phyloP scores from a whole-genome alignment of 2,888 invertebrate species.

The Muschampia staudingeri region DNA sequence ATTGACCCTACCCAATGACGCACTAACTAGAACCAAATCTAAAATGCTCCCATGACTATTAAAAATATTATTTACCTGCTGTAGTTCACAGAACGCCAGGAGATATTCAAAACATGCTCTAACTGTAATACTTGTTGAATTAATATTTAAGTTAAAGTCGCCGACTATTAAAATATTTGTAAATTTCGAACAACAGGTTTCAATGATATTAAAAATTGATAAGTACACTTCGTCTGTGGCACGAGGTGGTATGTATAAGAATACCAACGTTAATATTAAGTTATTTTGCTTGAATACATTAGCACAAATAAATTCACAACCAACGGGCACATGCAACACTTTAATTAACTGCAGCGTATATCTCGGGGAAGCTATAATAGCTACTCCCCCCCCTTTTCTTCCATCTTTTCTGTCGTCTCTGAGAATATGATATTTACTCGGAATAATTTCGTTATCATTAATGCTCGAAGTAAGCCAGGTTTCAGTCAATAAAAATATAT shows the following conservation, averaged over 20 bases:
- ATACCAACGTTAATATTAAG: no score
- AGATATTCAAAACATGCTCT: not conserved
- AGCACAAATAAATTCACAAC: no score
- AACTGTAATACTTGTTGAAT: not conserved
- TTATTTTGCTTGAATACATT: no score
- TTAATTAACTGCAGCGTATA: no score
- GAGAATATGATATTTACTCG: not conserved
- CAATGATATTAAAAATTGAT: not conserved
- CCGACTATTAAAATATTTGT: not conserved
- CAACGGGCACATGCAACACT: no score
- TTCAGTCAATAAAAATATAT: not conserved
- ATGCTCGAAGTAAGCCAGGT: not conserved
- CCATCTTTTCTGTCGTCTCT: not conserved
- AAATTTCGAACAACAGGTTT: not conserved
- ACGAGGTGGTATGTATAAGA: no score
- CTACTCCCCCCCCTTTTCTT: not conserved
- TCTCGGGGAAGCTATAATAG: not conserved
- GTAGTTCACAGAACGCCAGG: not conserved
- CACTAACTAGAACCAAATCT: not conserved
- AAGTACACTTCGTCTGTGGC: no score
- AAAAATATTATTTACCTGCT: conserved; percentile 11
- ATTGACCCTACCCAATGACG: not conserved
- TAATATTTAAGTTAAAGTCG: not conserved
- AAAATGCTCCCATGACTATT: not conserved
- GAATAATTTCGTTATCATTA: not conserved